Conservation (phyloP, 2,888 invertebrate species). For the Horisme vitalbata region DNA sequence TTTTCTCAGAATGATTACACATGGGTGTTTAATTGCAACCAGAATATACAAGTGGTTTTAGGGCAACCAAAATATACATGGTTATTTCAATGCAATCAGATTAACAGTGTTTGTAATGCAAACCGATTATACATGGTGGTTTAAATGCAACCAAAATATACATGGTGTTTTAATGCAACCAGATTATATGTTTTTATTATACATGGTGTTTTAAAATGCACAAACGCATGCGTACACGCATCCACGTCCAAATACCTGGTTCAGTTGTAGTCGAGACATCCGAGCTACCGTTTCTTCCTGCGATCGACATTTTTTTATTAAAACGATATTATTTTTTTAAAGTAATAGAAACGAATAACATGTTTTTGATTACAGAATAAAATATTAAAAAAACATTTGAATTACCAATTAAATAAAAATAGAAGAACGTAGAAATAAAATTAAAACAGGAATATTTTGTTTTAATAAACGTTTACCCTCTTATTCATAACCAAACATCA, state of each 20-base stretch:
- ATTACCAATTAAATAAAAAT: no score
- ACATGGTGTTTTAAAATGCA: slow-evolving; percentile 21
- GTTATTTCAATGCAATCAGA: background rate
- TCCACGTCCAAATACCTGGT: slow-evolving; percentile 60
- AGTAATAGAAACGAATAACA: no score
- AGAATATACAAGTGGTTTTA: slow-evolving; percentile 1
- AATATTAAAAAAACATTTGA: no score
- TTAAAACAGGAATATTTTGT: no score
- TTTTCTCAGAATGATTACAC: no score
- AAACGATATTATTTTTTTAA: background rate
- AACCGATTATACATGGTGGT: slow-evolving; percentile 6
- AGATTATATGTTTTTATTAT: no score
- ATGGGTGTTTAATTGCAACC: slow-evolving; percentile 3
- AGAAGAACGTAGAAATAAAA: no score
- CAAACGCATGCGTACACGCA: slow-evolving; percentile 53
- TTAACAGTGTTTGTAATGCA: slow-evolving; percentile 6
- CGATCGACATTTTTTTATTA: slow-evolving; percentile 17
- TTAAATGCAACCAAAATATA: slow-evolving; percentile 6
- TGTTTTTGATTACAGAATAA: no score
- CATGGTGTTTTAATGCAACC: slow-evolving; percentile 5
- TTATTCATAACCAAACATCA: no score
- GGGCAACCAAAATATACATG: slow-evolving; percentile 10
- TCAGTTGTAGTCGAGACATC: slow-evolving; percentile 69
- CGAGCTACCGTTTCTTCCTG: slow-evolving; percentile 78
- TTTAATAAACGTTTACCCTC: no score